Percentiles rank a stretch among this genome's conserved stretches.
Evolutionary conservation across 1,140 invertebrate species (phyloP).

Genomic region (Popillia japonica): DNA sequence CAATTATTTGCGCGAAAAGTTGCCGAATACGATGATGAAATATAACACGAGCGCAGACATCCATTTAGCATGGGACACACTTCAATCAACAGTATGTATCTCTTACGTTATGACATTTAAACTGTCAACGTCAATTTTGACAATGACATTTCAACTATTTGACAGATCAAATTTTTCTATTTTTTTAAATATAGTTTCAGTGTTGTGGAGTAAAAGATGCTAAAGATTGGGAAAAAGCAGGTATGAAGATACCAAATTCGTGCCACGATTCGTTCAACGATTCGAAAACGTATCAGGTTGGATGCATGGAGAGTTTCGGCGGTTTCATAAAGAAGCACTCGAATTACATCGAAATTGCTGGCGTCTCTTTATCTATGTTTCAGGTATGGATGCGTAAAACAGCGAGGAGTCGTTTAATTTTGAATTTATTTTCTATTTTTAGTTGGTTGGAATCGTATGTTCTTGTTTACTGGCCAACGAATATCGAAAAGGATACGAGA

Average conservation of each 20-base stretch:
- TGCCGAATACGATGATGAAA: neutral
- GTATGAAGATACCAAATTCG: constrained; percentile 1
- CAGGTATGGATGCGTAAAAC: neutral
- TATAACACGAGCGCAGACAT: constrained; percentile 2
- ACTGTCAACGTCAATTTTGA: neutral
- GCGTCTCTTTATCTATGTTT: neutral
- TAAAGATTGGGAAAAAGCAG: constrained; percentile 16
- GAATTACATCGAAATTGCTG: constrained; percentile 6
- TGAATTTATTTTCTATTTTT: constrained; percentile 34
- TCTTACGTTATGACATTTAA: neutral
- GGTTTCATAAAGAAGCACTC: constrained; percentile 23
- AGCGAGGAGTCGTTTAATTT: too few species aligned
- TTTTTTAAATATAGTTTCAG: constrained; percentile 16
- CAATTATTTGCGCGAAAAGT: neutral
- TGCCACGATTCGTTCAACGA: neutral
- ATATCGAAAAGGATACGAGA: constrained; percentile 27
- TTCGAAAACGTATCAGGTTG: neutral
- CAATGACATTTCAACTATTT: neutral
- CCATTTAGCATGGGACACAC: neutral
- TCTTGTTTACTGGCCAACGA: constrained; percentile 3
- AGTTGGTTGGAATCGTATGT: constrained; percentile 8
- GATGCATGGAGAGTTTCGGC: constrained; percentile 13
- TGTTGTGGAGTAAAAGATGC: constrained; percentile 1
- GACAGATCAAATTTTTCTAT: neutral
- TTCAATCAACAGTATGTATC: constrained; percentile 9